Base-by-base conservation (phyloP, 2,888 invertebrate genomes). In the Nephrotoma guestfalica region DNA sequence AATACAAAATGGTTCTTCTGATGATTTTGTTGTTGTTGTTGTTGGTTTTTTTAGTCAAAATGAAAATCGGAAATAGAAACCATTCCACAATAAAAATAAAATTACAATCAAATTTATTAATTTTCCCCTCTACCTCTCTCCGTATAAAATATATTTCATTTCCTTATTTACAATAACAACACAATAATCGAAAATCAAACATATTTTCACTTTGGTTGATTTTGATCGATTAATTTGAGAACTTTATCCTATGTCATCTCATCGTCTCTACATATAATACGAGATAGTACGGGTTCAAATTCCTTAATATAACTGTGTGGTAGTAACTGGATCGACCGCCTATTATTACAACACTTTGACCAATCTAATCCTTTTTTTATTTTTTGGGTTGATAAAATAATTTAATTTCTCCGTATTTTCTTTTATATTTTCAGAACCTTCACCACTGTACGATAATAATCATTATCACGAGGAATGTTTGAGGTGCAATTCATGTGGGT, bases 391-490 rank as follows among this genome's bases (percentile, higher is more conserved):
- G 30, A n/a, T 47, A 11, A 47, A 9, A 47, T 47, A 47, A 47
- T 43, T 43, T 43, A 11, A 43, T 43, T 11, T 11, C n/a, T 18
- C 6, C 18, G 6, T 71, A 71, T 42, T 86, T 87, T 86, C 87
- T 51, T 85, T 85, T 87, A 83, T 88, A 88, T 89, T 94, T 93
- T 42, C 94, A 97, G 97, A 97, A 92, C 97, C 97, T 89, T 96
- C 97, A 88, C 97, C 97, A 89, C 92, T 97, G 89, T 97, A 97
- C 93, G 97, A 97, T 93, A 97, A 97, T 94, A 97, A 97, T 92
- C 97, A 97, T 92, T 98, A 97, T 93, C 98, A 98, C 95, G 97
- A 98, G 94, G 98, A 98, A 95, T 98, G 98, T 93, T 95, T 98
- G 90, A 96, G 97, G 90, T 98, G 98, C 96, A 97, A 97, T 93